Base-by-base conservation (phyloP, 2,797 vertebrate genomes). In the Rhynchonycteris naso region DNA sequence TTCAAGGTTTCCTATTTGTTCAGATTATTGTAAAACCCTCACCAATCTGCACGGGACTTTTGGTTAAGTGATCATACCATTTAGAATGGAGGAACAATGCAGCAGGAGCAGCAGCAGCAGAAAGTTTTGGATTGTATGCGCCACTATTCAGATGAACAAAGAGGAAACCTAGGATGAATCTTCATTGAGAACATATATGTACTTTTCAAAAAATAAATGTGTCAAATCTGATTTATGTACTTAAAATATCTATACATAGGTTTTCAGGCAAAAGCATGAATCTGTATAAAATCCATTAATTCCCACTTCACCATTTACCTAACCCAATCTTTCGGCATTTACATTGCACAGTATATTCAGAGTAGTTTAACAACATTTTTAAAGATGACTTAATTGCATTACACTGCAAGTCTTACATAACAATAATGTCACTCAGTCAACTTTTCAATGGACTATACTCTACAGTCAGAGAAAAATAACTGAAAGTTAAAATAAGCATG, bases 261-360 rank as follows among this genome's bases (percentile, higher is more conserved):
- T 97, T 98, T 98, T 98, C 97, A 97, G 96, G 94, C 97, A 96
- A 98, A 95, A 97, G 96, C 30, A 19, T 28, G 93, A 95, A 93
- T 98, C 92, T 38, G 84, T 98, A 98, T 98, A 98, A 98, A 98
- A 98, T 91, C 88, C 95, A 93, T 82, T 88, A 97, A 90, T 97
- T 95, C 38, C 71, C 63, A 82, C 95, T 97, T 96, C 38, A 92
- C 75, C 96, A 1, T 8, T 88, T 88, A 98, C 80, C 87, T 95
- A 96, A 96, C 97, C 88, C 98, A 98, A 74, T 95, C 96, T 96
- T 98, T 98, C 97, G 95, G 93, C 83, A 97, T 98, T 98, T 94
- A 96, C 97, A 98, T 98, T 97, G 97, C 97, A 98, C 98, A 98
- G 98, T 98, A 98, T 98, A 98, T 98, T 98, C 98, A 98, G 98